phyloP scores from a whole-genome alignment of 2,888 invertebrate genomes.

The Eucriotettix oculatus region DNA sequence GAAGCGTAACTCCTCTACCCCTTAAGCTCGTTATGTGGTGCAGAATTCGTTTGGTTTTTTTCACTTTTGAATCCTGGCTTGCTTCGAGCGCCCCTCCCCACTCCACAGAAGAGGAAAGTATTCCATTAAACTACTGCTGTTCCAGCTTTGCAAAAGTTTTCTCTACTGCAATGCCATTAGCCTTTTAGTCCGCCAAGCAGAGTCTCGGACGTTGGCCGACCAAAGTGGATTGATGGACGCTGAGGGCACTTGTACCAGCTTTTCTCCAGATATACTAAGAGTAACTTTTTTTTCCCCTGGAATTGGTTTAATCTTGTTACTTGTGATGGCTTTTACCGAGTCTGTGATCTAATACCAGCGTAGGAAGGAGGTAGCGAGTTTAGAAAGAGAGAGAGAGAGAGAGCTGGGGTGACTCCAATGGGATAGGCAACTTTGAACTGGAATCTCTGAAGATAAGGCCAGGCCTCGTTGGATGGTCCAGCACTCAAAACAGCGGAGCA shows the following conservation, averaged over 20 bases:
- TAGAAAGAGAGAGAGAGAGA: neutral
- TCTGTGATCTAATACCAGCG: neutral
- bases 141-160: neutral
- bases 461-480: too few species aligned
- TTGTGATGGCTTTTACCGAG: neutral
- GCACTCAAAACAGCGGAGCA: too few species aligned
- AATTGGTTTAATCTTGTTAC: neutral
- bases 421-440: too few species aligned
- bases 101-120: slow-evolving; percentile 15
- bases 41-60: too few species aligned
- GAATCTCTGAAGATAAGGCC: too few species aligned
- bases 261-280: neutral
- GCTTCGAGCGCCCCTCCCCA: too few species aligned
- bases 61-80: too few species aligned
- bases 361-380: neutral
- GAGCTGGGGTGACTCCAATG: too few species aligned
- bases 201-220: neutral
- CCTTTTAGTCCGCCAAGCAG: slow-evolving; percentile 5
- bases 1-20: too few species aligned
- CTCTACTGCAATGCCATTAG: slow-evolving; percentile 7
- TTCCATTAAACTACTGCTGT: slow-evolving; percentile 36
- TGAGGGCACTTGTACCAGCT: neutral
- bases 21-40: too few species aligned
- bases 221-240: slow-evolving; percentile 5
- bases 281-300: neutral